Evolutionary conservation across 2,888 invertebrate genomes (phyloP), one percentile per base, ranked within the genome.

Genomic region (Dolomedes plantarius): DNA sequence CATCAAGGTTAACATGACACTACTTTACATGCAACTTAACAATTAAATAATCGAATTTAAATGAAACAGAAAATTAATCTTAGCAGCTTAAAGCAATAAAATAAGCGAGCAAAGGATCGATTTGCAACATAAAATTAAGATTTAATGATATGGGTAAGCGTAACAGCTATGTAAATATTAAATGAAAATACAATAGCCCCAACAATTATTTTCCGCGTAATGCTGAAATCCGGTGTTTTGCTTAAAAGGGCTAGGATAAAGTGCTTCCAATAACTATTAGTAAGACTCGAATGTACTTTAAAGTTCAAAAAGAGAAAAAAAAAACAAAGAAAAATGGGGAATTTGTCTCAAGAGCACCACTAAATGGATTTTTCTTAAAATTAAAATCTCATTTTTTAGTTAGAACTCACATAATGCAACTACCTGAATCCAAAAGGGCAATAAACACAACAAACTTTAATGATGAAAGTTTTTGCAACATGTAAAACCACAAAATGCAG

Each of bases 351-450:
- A 23, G 56, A 23, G 56, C 56, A 23, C n/a, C 56, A 23, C 13
- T 23, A 56, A 56, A 56, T 56, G 56, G 56, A 56, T 56, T 56
- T 56, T 56, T 56, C 56, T 56, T 56, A 11, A 56, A 56, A 56
- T 56, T 56, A 56, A 56, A 56, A 56, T 56, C 56, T 56, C 56
- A 56, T 56, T 56, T 56, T 56, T 56, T 56, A 56, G 56, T 56
- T 56, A 56, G 19, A 7, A 1, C 23, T 5, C 23, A 23, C 23
- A 56, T 5, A 23, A 56, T 23, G 23, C 56, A 23, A 23, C 19
- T 23, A 1, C 23, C 23, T 6, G 23, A 56, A 23, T 11, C 16
- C 16, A 1, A 13, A 46, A 46, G 23, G 56, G 19, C 23, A 7
- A 5, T 23, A 16, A 2, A 23, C 23, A 23, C 5, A 6, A 6